A percentile compares a stretch with the other conserved stretches of the same genome.
These are phyloP conservation scores for Platichthys flesus DNA, from an alignment of 2,113 vertebrate species.

Conservation along the genomic window DNA sequence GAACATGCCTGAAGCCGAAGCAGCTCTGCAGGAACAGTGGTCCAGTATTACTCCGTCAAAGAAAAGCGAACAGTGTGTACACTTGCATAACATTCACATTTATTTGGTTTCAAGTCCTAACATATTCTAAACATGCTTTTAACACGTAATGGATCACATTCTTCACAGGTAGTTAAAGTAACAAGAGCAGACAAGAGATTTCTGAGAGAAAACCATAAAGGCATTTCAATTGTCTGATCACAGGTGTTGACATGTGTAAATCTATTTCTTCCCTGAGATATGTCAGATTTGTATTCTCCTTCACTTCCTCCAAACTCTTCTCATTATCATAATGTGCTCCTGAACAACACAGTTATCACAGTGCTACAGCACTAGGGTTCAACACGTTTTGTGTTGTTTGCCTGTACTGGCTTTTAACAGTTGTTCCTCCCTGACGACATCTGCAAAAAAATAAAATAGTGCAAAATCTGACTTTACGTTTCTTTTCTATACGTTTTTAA, in stretches of 20 bases:
- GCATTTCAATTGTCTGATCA: conserved; percentile 52
- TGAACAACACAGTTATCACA: conserved; percentile 15
- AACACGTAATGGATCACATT: conserved; percentile 96
- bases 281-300: conserved; percentile 18
- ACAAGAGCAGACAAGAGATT: conserved; percentile 85
- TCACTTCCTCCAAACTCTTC: conserved; percentile 8
- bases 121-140: conserved; percentile 97
- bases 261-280: conserved; percentile 72
- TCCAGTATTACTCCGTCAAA: not conserved
- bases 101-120: conserved; percentile 98
- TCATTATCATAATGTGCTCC: conserved; percentile 41
- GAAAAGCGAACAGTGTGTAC: conserved; percentile 31
- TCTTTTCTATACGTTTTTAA: not conserved
- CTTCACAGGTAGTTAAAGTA: conserved; percentile 99
- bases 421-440: no score
- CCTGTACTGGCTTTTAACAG: not conserved
- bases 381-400: not conserved
- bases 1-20: not conserved
- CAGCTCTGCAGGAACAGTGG: no score
- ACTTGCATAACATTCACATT: conserved; percentile 96
- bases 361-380: not conserved
- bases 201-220: conserved; percentile 66
- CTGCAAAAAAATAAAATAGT: not conserved
- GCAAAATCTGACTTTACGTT: not conserved
- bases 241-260: conserved; percentile 28